These are phyloP conservation scores for Micronycteris hirsuta DNA, from an alignment of 2,113 vertebrate genomes.

Conservation along the genomic window DNA sequence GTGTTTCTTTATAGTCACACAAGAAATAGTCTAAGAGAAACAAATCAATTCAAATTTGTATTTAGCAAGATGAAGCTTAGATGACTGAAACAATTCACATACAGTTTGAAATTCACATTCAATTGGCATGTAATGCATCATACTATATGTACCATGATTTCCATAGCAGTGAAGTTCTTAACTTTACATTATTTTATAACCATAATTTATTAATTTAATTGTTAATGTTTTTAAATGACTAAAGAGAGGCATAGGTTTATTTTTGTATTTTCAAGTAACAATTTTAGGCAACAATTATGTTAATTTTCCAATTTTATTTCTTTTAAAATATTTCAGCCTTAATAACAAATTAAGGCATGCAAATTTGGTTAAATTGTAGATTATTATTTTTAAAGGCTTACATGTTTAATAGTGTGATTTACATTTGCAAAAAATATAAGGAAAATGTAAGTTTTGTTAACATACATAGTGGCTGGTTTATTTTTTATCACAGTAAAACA, in stretches of 20 bases:
- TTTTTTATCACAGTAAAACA: neutral
- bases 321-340: constrained; percentile 17
- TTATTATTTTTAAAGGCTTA: constrained; percentile 13
- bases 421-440: neutral
- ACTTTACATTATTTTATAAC: neutral
- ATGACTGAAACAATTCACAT: neutral
- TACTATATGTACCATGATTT: neutral
- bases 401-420: neutral
- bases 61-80: neutral
- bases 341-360: neutral
- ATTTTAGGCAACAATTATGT: neutral
- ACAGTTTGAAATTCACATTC: neutral
- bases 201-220: neutral
- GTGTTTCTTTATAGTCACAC: neutral
- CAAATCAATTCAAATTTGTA: neutral
- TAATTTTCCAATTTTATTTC: neutral
- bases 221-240: neutral
- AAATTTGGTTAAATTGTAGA: neutral
- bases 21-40: neutral
- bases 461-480: neutral
- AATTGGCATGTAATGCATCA: neutral
- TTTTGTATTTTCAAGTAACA: constrained; percentile 41
- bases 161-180: neutral
- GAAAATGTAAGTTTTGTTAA: neutral
- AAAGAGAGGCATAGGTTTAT: neutral